Base-by-base conservation (phyloP, 2,113 vertebrate genomes). In the Chascanopsetta lugubris region DNA sequence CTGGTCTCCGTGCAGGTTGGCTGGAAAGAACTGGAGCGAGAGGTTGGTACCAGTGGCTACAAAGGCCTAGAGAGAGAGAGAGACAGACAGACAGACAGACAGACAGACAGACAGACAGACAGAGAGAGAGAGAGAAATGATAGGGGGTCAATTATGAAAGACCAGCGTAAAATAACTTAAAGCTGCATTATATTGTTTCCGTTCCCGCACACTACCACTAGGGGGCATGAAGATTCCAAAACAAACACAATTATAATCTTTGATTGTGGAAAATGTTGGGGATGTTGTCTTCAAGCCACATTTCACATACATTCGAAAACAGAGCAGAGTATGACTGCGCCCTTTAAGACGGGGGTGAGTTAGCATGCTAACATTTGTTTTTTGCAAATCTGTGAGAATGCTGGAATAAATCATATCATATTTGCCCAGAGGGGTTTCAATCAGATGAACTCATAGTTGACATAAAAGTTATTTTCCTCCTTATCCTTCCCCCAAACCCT, bases 21-120 rank as follows among this genome's bases (percentile, higher is more conserved):
- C 97, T 69, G 97, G 96, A 90, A 99, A 99, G 94, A 99, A 99
- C 96, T 99, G 97, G 86, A 99, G 96, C 75, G 97, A 99, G 88
- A 99, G 95, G 94, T 99, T 99, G 94, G 97, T 99, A 91, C 97
- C 97, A 87, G 97, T 99, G 72, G 97, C 97, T 91, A 99, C 97
- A 91, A 99, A 99, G 92, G 97, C 97, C 97, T 99, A 79, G 4
- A n/a, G 45, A 22, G 25, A 57, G 25, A 36, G 87, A 98, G 96
- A 77, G 29, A 30, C 29, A 30, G 29, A 30, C 29, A 30, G 29
- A 30, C 5, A 30, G 29, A 30, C 5, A 30, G 29, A 30, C 5
- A 30, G 29, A 30, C 5, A 30, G 29, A 30, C 5, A 43, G 40
- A 18, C 40, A 77, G 18, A 15, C 13, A 57, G 30, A 43, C 0